Evolutionary conservation across 2,113 vertebrate genomes (phyloP).

Genomic region (Bubo scandiacus): DNA sequence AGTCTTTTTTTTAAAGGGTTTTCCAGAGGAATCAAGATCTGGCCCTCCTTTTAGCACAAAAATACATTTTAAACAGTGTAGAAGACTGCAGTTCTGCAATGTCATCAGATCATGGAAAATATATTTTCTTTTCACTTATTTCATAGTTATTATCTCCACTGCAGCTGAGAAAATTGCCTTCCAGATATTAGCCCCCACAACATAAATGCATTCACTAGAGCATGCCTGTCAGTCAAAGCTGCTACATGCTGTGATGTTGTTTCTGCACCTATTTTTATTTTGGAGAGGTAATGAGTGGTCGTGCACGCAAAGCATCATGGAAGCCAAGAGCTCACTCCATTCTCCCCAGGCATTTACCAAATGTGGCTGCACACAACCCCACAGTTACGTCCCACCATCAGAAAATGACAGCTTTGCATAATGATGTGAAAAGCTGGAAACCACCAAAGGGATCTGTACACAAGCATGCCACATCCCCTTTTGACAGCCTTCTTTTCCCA

Average conservation of each 20-base stretch:
- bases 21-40: neutral
- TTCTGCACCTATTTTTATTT: slow-evolving; percentile 28
- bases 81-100: neutral
- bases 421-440: slow-evolving; percentile 6
- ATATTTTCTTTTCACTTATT: neutral
- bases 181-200: neutral
- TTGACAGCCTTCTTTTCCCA: neutral
- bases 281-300: neutral
- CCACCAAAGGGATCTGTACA: neutral
- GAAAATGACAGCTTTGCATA: neutral
- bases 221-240: neutral
- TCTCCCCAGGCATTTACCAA: slow-evolving; percentile 53
- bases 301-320: neutral
- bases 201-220: neutral
- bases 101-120: neutral
- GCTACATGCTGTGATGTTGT: neutral
- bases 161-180: neutral
- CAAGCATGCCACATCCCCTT: neutral
- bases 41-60: neutral
- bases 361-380: neutral
- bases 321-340: neutral
- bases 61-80: neutral
- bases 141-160: neutral
- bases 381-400: neutral
- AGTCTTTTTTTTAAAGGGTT: neutral